phyloP scores from a whole-genome alignment of 2,888 invertebrate genomes.

The Drosophila dives region DNA sequence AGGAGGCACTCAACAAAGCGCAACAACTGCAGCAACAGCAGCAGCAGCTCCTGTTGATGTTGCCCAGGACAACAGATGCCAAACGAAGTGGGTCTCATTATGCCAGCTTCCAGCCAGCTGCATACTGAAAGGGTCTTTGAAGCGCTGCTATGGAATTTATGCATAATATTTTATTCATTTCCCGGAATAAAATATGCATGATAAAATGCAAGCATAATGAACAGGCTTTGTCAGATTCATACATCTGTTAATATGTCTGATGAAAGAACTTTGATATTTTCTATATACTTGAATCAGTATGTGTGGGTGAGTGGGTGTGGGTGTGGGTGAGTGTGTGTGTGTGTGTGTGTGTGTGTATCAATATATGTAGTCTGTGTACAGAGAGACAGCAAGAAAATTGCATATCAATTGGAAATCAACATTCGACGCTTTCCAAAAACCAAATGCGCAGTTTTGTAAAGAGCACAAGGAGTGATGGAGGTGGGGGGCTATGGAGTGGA shows the following conservation, averaged over 20 bases:
- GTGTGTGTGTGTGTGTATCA: constrained; percentile 9
- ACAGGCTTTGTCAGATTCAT: constrained; percentile 14
- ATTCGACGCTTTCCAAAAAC: constrained; percentile 54
- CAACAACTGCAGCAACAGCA: constrained; percentile 8
- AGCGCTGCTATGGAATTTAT: constrained; percentile 39
- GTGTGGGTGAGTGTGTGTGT: constrained; percentile 1
- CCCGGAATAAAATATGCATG: constrained; percentile 30
- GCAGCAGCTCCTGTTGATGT: constrained; percentile 37
- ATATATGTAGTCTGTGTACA: constrained; percentile 4
- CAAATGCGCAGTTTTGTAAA: constrained; percentile 65
- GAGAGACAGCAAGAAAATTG: constrained; percentile 38
- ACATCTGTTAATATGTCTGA: constrained; percentile 31
- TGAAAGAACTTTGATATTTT: constrained; percentile 28
- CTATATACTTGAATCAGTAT: not conserved
- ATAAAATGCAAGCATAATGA: constrained; percentile 23
- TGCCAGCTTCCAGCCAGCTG: not conserved
- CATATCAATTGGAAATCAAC: constrained; percentile 64
- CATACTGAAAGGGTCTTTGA: constrained; percentile 30
- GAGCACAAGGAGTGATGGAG: not conserved
- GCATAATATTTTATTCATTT: constrained; percentile 62
- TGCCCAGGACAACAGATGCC: constrained; percentile 11
- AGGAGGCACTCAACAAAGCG: constrained; percentile 5
- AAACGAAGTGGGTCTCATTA: constrained; percentile 10
- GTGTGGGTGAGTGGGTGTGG: constrained; percentile 1
- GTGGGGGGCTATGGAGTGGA: not conserved